Evolutionary conservation across 2,113 vertebrate species (phyloP).

Genomic region (Apaloderma vittatum): DNA sequence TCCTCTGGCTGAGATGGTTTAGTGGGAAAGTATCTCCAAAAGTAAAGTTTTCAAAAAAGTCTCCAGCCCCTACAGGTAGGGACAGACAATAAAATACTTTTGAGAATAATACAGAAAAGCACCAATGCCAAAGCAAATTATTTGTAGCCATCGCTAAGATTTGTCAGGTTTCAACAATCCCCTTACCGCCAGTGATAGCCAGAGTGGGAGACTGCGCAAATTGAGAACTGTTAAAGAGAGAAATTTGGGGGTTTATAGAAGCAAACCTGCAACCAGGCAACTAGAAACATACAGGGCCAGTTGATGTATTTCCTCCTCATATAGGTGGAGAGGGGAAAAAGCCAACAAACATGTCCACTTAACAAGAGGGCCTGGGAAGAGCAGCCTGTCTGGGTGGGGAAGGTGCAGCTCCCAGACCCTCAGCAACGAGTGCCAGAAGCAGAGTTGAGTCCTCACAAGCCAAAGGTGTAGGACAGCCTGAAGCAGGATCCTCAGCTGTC

Average conservation of each 20-base stretch:
- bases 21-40: background rate
- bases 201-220: background rate
- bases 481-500: background rate
- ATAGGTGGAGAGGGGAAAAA: background rate
- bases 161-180: conserved; percentile 4
- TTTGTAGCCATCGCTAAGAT: background rate
- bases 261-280: background rate
- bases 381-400: background rate
- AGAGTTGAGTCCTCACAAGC: background rate
- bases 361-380: background rate
- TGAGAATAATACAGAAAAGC: background rate
- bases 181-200: background rate
- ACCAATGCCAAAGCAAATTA: background rate
- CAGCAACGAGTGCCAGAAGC: background rate
- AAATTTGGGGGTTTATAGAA: background rate
- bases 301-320: background rate
- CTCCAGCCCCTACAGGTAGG: conserved; percentile 16
- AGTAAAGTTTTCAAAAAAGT: background rate
- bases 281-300: background rate
- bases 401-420: background rate
- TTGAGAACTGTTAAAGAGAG: background rate
- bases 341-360: background rate
- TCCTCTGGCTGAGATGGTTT: background rate
- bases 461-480: background rate
- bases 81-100: conserved; percentile 16